Percentiles rank a stretch among this genome's conserved stretches.
These are phyloP conservation scores for Hestina assimilis DNA, from an alignment of 1,140 invertebrate genomes.

Conservation along the genomic window DNA sequence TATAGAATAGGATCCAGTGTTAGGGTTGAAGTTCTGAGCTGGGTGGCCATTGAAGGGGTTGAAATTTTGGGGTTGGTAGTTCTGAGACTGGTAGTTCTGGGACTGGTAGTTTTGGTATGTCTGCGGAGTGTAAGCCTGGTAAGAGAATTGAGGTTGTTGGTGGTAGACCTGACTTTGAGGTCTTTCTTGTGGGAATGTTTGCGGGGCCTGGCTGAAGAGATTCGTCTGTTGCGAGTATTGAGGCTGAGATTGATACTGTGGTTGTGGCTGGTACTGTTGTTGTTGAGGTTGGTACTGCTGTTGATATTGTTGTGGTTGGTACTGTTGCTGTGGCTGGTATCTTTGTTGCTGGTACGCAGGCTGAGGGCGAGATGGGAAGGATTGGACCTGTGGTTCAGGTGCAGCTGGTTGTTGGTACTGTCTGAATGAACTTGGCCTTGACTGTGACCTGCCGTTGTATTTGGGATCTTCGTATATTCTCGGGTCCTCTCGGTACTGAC, in stretches of 20 bases:
- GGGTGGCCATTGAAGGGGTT: conserved; percentile 80
- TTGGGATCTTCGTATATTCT: conserved; percentile 86
- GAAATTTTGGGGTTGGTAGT: conserved; percentile 66
- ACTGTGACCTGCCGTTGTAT: conserved; percentile 80
- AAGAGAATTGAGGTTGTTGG: conserved; percentile 69
- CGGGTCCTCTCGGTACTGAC: conserved; percentile 90
- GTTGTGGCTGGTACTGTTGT: conserved; percentile 11
- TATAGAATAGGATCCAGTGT: conserved; percentile 84
- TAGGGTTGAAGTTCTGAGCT: conserved; percentile 82
- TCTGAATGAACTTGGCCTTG: conserved; percentile 44
- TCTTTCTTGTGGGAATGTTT: conserved; percentile 52
- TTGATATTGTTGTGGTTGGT: conserved; percentile 26
- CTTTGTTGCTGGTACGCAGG: conserved; percentile 17
- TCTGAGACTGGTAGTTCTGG: conserved; percentile 62
- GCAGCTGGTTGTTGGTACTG: conserved; percentile 61
- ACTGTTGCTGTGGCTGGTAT: conserved; percentile 34
- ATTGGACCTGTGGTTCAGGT: conserved; percentile 35
- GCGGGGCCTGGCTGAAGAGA: conserved; percentile 56
- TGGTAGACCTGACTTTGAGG: conserved; percentile 68
- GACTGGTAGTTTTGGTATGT: conserved; percentile 61
- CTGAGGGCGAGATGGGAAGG: conserved; percentile 33
- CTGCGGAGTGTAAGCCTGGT: conserved; percentile 59
- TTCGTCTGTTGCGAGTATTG: conserved; percentile 48
- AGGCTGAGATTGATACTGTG: conserved; percentile 33
- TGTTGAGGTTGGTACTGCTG: conserved; percentile 26